Base-by-base conservation (phyloP, 2,113 vertebrate genomes). In the Chloropsis cyanopogon region DNA sequence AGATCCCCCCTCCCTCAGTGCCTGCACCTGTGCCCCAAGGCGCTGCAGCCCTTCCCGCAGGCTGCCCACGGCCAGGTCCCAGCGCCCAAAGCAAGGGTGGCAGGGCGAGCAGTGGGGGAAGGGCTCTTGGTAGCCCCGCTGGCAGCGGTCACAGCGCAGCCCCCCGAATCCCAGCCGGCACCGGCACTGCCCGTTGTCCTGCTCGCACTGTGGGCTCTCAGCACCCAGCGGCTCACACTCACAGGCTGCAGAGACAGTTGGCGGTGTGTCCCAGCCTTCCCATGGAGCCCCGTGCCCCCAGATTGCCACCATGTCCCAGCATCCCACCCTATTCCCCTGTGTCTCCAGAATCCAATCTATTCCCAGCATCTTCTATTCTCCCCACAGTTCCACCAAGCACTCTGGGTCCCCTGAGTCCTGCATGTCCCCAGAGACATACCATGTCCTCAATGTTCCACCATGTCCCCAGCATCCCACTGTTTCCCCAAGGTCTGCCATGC, bases 81-180 rank as follows among this genome's bases (percentile, higher is more conserved):
- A 99, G 70, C 89, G 98, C 84, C 97, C 92, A n/a, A 99, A 99
- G 97, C 98, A 99, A 46, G 98, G 94, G 84, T 99, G 98, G 94
- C 98, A 99, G 54, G 92, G 96, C 0, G 68, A 93, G 61, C 98
- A 99, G 18, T 41, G 91, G 14, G 98, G 98, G 71, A 98, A 99
- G 25, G 56, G 78, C 12, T 98, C 98, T 2, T 97, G 97, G 98
- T 98, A 99, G 50, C 98, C 98, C 3, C 97, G 97, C 42, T 97
- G 98, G 63, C 99, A 99, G 31, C 68, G 85, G 29, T 98, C 94
- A 8, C 98, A 99, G 82, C 8, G 96, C 15, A 44, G 88, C 7
- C 98, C 98, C 1, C 90, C 92, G 2, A 97, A 97, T 23, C 98
- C 98, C 3, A 97, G 95, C 54, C 83, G 97, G 92, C 99, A 99